These are phyloP conservation scores for Drosophila willistoni DNA, from an alignment of 1,140 invertebrate species.

Conservation along the genomic window DNA sequence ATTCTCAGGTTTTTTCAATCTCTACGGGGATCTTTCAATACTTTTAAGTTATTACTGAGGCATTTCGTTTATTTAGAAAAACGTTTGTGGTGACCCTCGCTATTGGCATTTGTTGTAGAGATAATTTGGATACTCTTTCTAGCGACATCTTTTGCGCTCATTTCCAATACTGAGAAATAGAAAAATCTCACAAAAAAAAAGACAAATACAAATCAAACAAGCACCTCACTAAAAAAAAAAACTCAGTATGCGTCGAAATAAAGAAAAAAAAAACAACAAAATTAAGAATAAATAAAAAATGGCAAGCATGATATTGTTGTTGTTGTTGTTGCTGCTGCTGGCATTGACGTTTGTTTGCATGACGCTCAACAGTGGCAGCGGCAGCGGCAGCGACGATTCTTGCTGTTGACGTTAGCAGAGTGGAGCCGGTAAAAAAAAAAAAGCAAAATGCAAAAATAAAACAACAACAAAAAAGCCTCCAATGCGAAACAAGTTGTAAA, in stretches of 20 bases:
- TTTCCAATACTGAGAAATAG: background rate
- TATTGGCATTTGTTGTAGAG: too few relatives aligned
- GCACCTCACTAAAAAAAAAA: constrained; percentile 49
- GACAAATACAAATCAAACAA: constrained; percentile 21
- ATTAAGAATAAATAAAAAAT: constrained; percentile 56
- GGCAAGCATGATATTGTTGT: constrained; percentile 46
- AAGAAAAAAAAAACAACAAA: constrained; percentile 58
- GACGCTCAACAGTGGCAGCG: constrained; percentile 25
- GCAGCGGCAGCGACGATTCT: constrained; percentile 9
- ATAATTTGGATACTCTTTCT: background rate
- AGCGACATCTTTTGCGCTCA: constrained; percentile 6
- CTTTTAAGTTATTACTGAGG: too few relatives aligned
- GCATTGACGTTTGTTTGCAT: constrained; percentile 48
- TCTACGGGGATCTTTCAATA: too few relatives aligned
- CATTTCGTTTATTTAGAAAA: background rate
- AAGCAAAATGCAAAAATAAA: constrained; percentile 15
- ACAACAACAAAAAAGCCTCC: constrained; percentile 15
- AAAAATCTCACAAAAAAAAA: constrained; percentile 4
- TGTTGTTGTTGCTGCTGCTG: constrained; percentile 39
- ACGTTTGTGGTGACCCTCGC: background rate
- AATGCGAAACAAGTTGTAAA: constrained; percentile 47
- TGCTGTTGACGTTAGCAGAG: constrained; percentile 38
- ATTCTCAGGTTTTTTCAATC: too few relatives aligned
- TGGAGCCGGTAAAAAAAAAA: constrained; percentile 5
- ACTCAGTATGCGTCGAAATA: constrained; percentile 5